A percentile compares a stretch with the other conserved stretches of the same genome.
Conservation (phyloP, 2,888 invertebrate genomes). For the Eucera pruinosa region DNA sequence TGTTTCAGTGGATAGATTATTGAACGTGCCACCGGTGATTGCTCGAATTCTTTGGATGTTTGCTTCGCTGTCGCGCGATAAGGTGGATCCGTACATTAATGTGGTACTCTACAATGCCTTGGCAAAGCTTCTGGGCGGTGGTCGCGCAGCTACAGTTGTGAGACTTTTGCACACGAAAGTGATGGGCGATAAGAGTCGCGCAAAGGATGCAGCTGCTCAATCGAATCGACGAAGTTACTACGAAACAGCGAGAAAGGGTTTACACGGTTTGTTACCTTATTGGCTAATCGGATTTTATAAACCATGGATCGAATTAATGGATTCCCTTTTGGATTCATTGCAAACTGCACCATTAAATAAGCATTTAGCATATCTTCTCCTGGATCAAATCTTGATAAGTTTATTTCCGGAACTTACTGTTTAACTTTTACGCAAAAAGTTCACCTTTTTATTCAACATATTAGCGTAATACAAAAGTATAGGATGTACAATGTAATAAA, state of each 20-base stretch:
- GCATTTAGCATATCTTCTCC: conserved; percentile 90
- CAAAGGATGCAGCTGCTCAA: conserved; percentile 49
- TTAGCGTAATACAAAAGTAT: no score
- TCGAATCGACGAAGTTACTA: conserved; percentile 69
- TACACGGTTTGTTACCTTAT: conserved; percentile 77
- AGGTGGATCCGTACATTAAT: conserved; percentile 77
- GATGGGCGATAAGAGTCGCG: conserved; percentile 64
- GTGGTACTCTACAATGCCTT: conserved; percentile 73
- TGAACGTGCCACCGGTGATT: conserved; percentile 71
- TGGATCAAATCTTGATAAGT: conserved; percentile 91
- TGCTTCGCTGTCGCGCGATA: conserved; percentile 73
- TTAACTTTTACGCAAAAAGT: conserved; percentile 5
- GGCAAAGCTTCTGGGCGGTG: conserved; percentile 78
- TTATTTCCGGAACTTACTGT: conserved; percentile 89
- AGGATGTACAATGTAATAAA: no score
- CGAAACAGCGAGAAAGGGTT: conserved; percentile 75
- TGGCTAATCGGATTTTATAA: conserved; percentile 77
- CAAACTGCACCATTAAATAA: conserved; percentile 87
- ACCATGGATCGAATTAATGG: conserved; percentile 78
- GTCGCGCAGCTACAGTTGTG: conserved; percentile 80
- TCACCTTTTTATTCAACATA: no score
- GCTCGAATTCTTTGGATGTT: conserved; percentile 77
- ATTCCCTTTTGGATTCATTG: conserved; percentile 79
- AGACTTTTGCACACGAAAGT: conserved; percentile 78
- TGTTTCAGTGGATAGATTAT: conserved; percentile 77